These are phyloP conservation scores for Hippocampus abdominalis DNA, from an alignment of 2,113 vertebrate species.

Conservation along the genomic window DNA sequence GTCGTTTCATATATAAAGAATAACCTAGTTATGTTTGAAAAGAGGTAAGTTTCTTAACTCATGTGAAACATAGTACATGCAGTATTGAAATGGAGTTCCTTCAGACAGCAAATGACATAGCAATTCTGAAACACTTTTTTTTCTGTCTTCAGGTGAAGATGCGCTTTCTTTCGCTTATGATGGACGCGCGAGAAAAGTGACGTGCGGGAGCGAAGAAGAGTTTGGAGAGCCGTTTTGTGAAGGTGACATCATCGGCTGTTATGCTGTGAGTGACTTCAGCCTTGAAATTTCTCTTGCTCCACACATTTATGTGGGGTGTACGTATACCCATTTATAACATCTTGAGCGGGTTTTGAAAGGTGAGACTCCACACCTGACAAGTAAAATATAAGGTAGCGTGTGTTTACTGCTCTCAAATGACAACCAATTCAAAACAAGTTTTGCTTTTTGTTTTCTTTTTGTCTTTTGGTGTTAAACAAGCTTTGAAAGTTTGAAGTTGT, in stretches of 20 bases:
- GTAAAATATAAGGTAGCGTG: too few species aligned
- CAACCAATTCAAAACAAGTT: too few species aligned
- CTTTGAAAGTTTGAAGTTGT: too few species aligned
- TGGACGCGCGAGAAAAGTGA: slow-evolving; percentile 75
- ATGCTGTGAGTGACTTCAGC: slow-evolving; percentile 72
- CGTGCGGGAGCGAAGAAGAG: slow-evolving; percentile 73
- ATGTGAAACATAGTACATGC: too few species aligned
- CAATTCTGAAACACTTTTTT: neutral
- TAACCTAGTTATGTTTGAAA: too few species aligned
- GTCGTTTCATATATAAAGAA: too few species aligned
- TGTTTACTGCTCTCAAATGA: too few species aligned
- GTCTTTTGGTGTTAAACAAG: too few species aligned
- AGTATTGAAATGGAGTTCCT: neutral
- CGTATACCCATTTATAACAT: neutral
- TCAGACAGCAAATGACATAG: neutral
- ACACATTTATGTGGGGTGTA: neutral
- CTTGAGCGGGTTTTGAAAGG: too few species aligned
- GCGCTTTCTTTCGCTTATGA: slow-evolving; percentile 84
- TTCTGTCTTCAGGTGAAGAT: slow-evolving; percentile 74
- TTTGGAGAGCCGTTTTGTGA: slow-evolving; percentile 82
- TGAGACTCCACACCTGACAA: too few species aligned
- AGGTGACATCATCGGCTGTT: slow-evolving; percentile 85
- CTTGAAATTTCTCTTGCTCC: neutral
- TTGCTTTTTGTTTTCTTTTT: too few species aligned
- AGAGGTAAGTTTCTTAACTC: too few species aligned